These are phyloP conservation scores for Nestor notabilis DNA, from an alignment of 2,113 vertebrate genomes.

Conservation along the genomic window DNA sequence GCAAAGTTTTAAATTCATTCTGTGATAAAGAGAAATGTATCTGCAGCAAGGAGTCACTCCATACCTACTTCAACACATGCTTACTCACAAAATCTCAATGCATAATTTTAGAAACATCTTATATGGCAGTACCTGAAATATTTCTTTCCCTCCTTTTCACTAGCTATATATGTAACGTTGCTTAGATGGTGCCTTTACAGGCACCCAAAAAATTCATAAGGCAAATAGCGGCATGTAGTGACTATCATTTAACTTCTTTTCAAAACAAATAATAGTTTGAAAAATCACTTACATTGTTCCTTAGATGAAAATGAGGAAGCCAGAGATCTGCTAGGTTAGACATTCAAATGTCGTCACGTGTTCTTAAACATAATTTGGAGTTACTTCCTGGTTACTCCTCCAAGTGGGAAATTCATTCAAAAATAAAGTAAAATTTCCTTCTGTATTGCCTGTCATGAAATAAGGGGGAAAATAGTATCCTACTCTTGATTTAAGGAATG, in stretches of 20 bases:
- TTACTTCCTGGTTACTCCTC: not conserved
- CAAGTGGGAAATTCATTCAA: not conserved
- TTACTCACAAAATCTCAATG: not conserved
- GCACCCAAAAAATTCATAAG: not conserved
- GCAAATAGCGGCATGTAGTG: not conserved
- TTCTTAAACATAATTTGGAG: not conserved
- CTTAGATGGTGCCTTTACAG: not conserved
- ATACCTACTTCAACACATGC: not conserved
- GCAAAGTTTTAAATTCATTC: not conserved
- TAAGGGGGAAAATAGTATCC: not conserved
- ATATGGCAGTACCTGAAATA: not conserved
- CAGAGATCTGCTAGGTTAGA: not conserved
- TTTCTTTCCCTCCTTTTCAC: not conserved
- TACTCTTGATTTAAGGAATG: not conserved
- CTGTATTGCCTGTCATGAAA: not conserved
- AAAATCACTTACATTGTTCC: not conserved
- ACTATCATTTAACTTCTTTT: not conserved
- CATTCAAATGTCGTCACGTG: not conserved
- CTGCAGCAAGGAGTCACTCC: not conserved
- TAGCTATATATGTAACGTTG: not conserved
- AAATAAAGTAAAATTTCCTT: not conserved
- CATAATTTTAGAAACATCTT: not conserved
- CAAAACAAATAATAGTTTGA: not conserved
- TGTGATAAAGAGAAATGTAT: not conserved
- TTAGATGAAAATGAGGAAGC: not conserved